Base-by-base conservation (phyloP, 2,797 vertebrate genomes). In the Danio choprae region DNA sequence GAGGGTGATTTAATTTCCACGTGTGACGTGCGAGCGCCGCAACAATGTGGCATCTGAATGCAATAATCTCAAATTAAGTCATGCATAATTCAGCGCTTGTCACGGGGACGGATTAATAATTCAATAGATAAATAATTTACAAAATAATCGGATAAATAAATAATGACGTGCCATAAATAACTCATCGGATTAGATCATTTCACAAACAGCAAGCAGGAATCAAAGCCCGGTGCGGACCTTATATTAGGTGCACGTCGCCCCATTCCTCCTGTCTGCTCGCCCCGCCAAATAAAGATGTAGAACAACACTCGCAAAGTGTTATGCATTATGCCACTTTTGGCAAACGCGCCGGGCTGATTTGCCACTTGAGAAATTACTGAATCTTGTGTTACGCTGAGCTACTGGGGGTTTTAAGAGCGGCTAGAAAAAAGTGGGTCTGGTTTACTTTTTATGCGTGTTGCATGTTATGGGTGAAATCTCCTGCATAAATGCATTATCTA, bases 81-180 rank as follows among this genome's bases (percentile, higher is more conserved):
- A 97, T 98, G 95, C 97, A 99, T 99, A 96, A 98, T 99, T 96
- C 96, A 93, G 90, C 92, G 88, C 91, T 96, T 94, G 96, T 98
- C 97, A 97, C 96, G 95, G 97, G 96, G 95, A 95, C 94, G 91
- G 95, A 98, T 98, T 96, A 97, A 99, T 99, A 98, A 98, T 98
- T 97, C 95, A 98, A 96, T 95, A 94, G 95, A 98, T 98, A 97
- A 98, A 99, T 99, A 97, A 98, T 98, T 98, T 97, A 98, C 96
- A 96, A 98, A 99, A 98, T 98, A 99, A 98, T 98, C 96, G 97
- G 97, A 98, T 98, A 97, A 97, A 97, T 97, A 97, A 98, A 96
- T 97, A 95, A 98, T 96, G 96, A 95, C 95, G 93, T 88, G 86
- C 84, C 95, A 97, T 98, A 97, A 98, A 97, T 98, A 98, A 98